Evolutionary conservation across 2,113 vertebrate species (phyloP).

Genomic region (Crypturellus undulatus): DNA sequence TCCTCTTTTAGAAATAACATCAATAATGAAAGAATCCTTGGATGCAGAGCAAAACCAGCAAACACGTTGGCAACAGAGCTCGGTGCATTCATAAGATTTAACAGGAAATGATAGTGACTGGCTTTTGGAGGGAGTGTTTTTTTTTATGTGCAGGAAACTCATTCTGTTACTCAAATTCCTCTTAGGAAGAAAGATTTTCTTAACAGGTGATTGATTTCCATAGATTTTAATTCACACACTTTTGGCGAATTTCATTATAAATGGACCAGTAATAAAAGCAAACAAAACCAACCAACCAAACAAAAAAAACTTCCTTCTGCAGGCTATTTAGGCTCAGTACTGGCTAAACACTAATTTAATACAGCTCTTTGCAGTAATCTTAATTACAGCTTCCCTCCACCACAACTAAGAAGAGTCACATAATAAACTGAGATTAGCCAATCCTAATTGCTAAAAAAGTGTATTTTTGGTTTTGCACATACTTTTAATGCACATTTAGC

Average conservation of each 20-base stretch:
- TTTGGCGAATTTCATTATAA: conserved; percentile 11
- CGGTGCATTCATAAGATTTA: neutral
- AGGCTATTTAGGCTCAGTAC: conserved; percentile 55
- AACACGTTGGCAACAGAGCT: conserved; percentile 49
- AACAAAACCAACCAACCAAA: neutral
- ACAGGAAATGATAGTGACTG: conserved; percentile 11
- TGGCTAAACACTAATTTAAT: conserved; percentile 65
- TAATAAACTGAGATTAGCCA: conserved; percentile 43
- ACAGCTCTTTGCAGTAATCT: conserved; percentile 51
- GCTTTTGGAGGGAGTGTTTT: neutral
- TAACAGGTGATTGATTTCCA: conserved; percentile 2
- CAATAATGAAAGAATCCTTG: conserved; percentile 63
- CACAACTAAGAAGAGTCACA: conserved; percentile 38
- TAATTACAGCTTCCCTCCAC: conserved; percentile 40
- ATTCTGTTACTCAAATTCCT: neutral
- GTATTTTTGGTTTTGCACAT: conserved; percentile 39
- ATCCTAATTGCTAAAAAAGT: conserved; percentile 38
- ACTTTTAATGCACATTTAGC: neutral
- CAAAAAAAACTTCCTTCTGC: neutral
- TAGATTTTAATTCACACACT: conserved; percentile 14
- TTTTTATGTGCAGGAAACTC: neutral
- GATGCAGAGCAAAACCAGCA: conserved; percentile 47
- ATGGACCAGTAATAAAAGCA: conserved; percentile 29
- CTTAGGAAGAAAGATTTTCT: neutral
- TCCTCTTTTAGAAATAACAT: conserved; percentile 49